Evolutionary conservation across 1,140 invertebrate species (phyloP).

Genomic region (Scaptomyza graminum): DNA sequence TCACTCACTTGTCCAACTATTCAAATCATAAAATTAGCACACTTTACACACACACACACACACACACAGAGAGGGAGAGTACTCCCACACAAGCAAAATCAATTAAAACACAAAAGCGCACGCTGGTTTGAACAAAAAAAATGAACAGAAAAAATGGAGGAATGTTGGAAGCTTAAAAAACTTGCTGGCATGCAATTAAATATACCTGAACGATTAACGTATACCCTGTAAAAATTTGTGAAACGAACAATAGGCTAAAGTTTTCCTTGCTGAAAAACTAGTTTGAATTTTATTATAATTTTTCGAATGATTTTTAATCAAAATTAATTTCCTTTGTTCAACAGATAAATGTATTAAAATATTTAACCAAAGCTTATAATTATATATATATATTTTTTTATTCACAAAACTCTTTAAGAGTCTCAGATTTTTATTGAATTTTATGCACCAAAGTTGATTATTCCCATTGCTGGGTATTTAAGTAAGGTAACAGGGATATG

Average conservation of each 20-base stretch:
- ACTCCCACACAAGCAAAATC: slow-evolving; percentile 48
- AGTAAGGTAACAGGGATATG: background rate
- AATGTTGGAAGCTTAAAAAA: slow-evolving; percentile 36
- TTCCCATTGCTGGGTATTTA: background rate
- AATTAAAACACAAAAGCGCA: slow-evolving; percentile 74
- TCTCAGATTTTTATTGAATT: too few relatives aligned
- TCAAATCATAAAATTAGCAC: slow-evolving; percentile 76
- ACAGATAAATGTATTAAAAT: too few relatives aligned
- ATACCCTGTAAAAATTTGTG: slow-evolving; percentile 7
- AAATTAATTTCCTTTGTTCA: too few relatives aligned
- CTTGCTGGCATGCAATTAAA: slow-evolving; percentile 21
- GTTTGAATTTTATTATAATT: too few relatives aligned
- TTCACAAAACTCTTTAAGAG: too few relatives aligned
- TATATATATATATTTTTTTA: too few relatives aligned
- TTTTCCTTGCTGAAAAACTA: too few relatives aligned
- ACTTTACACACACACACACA: slow-evolving; percentile 40
- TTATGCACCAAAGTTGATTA: too few relatives aligned
- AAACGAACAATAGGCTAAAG: too few relatives aligned
- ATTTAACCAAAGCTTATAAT: too few relatives aligned
- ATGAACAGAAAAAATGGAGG: slow-evolving; percentile 19
- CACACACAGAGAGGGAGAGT: too few relatives aligned
- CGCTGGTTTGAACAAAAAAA: slow-evolving; percentile 26
- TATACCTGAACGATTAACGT: background rate
- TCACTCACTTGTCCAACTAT: slow-evolving; percentile 43
- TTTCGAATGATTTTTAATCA: too few relatives aligned